Percentiles rank a stretch among this genome's conserved stretches.
These are phyloP conservation scores for Drosophila varians DNA, from an alignment of 1,140 invertebrate species.

Conservation along the genomic window DNA sequence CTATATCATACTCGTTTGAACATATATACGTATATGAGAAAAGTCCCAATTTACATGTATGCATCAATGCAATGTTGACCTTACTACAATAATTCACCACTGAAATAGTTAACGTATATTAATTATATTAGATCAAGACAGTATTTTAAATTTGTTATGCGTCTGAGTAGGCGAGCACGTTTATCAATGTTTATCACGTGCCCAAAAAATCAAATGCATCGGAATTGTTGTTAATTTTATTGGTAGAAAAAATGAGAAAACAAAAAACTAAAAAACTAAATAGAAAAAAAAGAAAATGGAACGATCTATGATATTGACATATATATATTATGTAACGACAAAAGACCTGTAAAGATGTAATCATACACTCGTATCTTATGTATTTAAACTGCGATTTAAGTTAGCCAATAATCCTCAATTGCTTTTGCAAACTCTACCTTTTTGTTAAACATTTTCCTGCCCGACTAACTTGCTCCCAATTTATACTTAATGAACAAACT, in stretches of 20 bases:
- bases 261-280: neutral
- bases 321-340: constrained; percentile 55
- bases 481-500: constrained; percentile 14
- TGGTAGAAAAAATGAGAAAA: constrained; percentile 49
- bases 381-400: constrained; percentile 70
- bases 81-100: constrained; percentile 61
- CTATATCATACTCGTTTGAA: constrained; percentile 15
- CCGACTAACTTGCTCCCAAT: constrained; percentile 24
- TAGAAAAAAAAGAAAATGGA: constrained; percentile 5
- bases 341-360: constrained; percentile 71
- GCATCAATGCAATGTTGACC: constrained; percentile 65
- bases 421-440: constrained; percentile 26
- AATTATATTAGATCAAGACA: constrained; percentile 56
- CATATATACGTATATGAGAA: constrained; percentile 11
- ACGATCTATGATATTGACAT: constrained; percentile 46
- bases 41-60: constrained; percentile 14
- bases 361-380: constrained; percentile 53
- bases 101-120: constrained; percentile 60
- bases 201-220: constrained; percentile 55
- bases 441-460: constrained; percentile 56
- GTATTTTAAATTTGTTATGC: constrained; percentile 73
- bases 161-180: constrained; percentile 49
- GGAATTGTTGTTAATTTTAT: constrained; percentile 77
- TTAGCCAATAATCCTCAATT: constrained; percentile 59
- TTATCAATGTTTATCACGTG: constrained; percentile 65